Evolutionary conservation across 2,888 invertebrate genomes (phyloP).

Genomic region (Meteorus cinctellus): DNA sequence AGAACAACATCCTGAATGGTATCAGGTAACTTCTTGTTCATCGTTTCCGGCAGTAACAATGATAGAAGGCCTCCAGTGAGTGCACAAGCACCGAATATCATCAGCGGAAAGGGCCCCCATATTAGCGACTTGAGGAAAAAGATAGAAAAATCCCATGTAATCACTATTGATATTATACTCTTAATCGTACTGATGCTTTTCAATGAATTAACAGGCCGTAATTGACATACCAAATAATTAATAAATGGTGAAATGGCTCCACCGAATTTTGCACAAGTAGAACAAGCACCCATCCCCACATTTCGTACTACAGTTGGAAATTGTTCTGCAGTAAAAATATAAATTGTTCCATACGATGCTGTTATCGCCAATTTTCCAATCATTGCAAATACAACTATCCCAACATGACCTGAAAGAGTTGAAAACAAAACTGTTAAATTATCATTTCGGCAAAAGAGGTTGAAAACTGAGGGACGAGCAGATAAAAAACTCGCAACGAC

Average conservation of each 20-base stretch:
- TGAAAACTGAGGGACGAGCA: constrained; percentile 21
- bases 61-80: constrained; percentile 77
- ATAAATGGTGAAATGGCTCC: constrained; percentile 79
- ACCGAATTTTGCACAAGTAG: constrained; percentile 79
- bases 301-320: constrained; percentile 84
- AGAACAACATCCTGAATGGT: constrained; percentile 79
- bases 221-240: constrained; percentile 75
- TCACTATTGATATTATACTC: too few relatives aligned
- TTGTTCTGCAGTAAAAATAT: constrained; percentile 84
- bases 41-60: constrained; percentile 80
- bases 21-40: constrained; percentile 79
- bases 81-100: constrained; percentile 77
- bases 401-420: constrained; percentile 69
- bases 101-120: constrained; percentile 77
- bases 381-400: constrained; percentile 79
- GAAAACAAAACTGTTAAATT: constrained; percentile 13
- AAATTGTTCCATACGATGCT: constrained; percentile 83
- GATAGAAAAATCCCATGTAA: not conserved
- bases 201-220: not conserved
- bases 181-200: too few relatives aligned
- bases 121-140: constrained; percentile 73
- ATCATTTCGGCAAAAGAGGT: constrained; percentile 7
- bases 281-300: constrained; percentile 79
- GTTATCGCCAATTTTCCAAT: constrained; percentile 83
- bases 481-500: constrained; percentile 9